A percentile compares a stretch with the other conserved stretches of the same genome.
phyloP scores from a whole-genome alignment of 2,797 vertebrate species.

The Antennarius maculatus region DNA sequence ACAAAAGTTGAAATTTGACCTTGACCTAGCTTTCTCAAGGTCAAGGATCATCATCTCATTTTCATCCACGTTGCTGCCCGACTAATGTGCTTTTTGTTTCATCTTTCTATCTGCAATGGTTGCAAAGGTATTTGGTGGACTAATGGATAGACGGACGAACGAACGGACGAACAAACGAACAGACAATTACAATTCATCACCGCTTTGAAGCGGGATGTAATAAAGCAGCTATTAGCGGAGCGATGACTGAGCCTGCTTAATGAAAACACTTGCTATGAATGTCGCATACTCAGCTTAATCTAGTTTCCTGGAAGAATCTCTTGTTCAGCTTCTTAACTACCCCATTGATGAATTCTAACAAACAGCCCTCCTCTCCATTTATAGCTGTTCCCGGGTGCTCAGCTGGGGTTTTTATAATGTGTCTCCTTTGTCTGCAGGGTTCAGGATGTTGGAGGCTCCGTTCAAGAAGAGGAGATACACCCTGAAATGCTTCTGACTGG shows the following conservation, averaged over 20 bases:
- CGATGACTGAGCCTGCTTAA: constrained; percentile 36
- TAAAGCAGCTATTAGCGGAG: constrained; percentile 28
- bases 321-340: constrained; percentile 32
- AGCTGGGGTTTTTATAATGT: constrained; percentile 26
- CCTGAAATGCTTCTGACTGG: background rate
- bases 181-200: too few relatives aligned
- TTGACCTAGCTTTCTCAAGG: too few relatives aligned
- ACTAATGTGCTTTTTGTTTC: too few relatives aligned
- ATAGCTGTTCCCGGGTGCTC: constrained; percentile 13
- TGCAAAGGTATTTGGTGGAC: too few relatives aligned
- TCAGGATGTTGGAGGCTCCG: background rate
- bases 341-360: constrained; percentile 33
- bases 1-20: too few relatives aligned
- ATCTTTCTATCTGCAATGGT: too few relatives aligned
- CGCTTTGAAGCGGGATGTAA: background rate
- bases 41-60: too few relatives aligned
- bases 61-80: too few relatives aligned
- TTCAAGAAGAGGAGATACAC: constrained; percentile 9
- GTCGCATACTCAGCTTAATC: constrained; percentile 33
- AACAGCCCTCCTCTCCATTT: constrained; percentile 27
- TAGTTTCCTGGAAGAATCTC: constrained; percentile 40
- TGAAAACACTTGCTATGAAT: constrained; percentile 38
- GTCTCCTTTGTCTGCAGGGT: constrained; percentile 24
- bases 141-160: too few relatives aligned
- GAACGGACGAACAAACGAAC: too few relatives aligned